Evolutionary conservation across 2,888 invertebrate genomes (phyloP), one percentile per base, ranked within the genome.

Genomic region (Polyommatus icarus): DNA sequence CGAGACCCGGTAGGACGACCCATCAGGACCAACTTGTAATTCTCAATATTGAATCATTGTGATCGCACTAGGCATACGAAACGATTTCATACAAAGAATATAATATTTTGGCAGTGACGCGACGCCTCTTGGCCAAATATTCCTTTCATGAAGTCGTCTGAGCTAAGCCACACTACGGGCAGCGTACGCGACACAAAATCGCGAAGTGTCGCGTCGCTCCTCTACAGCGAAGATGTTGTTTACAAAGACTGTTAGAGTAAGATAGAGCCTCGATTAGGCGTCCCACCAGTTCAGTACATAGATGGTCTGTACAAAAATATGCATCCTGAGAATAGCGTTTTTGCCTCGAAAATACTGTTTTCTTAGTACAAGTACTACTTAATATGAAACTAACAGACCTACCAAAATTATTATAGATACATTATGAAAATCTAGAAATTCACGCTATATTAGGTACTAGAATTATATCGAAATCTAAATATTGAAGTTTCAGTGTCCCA

Each of bases 401-500:
- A 61, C 15, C 24, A 15, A 67, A 67, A 24, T 24, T 7, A 24
- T 61, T 10, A 20, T 15, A 20, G 20, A 12, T 29, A 29, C 15
- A 67, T 61, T 12, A 24, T 67, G 67, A 67, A 29, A 67, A 29
- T 67, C 67, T 67, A 29, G 29, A 67, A 24, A 29, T 67, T 29
- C 29, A 29, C 24, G 10, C 24, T 67, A 67, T 24, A 29, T n/a
- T n/a, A n/a, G n/a, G 61, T 8, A 67, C 3, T 67, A 67, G 18
- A 57, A 57, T 57, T n/a, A 57, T 10, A 61, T 20, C 20, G n/a
- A 59, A 20, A 61, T 61, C 24, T 61, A 24, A 61, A 20, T 20
- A 61, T 61, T 61, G 61, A 61, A 20, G 61, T 61, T 61, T 61
- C 20, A 61, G 10, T n/a, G 59, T 59, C 20, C 59, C 59, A 20